phyloP scores from a whole-genome alignment of 2,797 vertebrate genomes.

The Clarias platycephalus region DNA sequence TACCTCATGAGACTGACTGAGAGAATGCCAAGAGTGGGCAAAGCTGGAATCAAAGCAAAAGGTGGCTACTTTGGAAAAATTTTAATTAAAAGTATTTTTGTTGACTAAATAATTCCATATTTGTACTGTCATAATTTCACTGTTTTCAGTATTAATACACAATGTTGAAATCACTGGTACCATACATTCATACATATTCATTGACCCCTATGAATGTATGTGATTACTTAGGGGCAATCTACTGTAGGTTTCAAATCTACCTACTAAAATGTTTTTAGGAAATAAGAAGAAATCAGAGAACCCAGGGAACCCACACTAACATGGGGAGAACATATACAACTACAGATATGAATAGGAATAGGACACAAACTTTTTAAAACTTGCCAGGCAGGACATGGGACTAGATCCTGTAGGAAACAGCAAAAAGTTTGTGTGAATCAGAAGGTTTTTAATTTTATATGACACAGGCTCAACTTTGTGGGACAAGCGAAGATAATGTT shows the following conservation, averaged over 20 bases:
- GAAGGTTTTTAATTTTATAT: background rate
- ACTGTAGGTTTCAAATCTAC: background rate
- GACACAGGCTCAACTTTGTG: background rate
- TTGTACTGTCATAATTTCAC: too few species aligned
- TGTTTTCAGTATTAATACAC: too few species aligned
- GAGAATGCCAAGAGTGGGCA: too few species aligned
- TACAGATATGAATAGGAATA: background rate
- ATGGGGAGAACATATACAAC: background rate
- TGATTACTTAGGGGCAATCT: background rate
- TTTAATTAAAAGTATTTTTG: too few species aligned
- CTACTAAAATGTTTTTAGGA: background rate
- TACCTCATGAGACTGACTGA: too few species aligned
- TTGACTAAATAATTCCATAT: too few species aligned
- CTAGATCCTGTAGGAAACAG: background rate
- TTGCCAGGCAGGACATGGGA: background rate
- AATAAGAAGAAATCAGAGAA: background rate
- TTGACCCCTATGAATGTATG: background rate
- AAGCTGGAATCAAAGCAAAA: too few species aligned
- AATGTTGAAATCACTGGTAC: too few species aligned
- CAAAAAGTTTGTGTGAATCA: background rate
- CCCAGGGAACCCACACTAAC: background rate
- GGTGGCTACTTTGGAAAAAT: too few species aligned
- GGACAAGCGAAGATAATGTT: background rate
- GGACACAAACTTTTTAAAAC: background rate
- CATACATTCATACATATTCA: too few species aligned